A percentile compares a stretch with the other conserved stretches of the same genome.
These are phyloP conservation scores for Eufriesea mexicana DNA, from an alignment of 1,140 invertebrate species.

Conservation along the genomic window DNA sequence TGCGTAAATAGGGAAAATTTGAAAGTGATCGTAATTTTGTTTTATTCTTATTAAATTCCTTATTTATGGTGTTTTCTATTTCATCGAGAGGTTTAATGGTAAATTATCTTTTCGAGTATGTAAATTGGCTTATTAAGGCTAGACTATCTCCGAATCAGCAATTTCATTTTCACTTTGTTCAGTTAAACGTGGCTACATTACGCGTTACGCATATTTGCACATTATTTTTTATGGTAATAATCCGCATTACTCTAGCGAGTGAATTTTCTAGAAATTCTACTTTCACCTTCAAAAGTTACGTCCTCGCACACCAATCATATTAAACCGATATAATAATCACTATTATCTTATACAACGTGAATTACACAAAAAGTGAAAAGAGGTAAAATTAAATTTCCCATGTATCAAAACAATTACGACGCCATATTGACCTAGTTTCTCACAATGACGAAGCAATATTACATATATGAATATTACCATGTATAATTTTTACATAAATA, in stretches of 20 bases:
- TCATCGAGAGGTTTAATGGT: neutral
- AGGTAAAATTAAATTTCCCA: too few relatives aligned
- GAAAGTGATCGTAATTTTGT: too few relatives aligned
- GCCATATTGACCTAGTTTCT: too few relatives aligned
- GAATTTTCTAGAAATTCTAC: neutral
- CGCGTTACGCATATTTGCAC: neutral
- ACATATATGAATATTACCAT: too few relatives aligned
- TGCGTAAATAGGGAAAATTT: too few relatives aligned
- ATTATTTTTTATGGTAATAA: neutral
- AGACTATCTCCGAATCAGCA: neutral
- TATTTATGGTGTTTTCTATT: neutral
- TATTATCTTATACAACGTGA: neutral
- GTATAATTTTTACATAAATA: too few relatives aligned
- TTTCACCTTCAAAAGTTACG: conserved; percentile 5
- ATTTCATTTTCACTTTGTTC: neutral
- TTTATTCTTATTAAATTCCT: neutral
- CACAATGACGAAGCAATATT: too few relatives aligned
- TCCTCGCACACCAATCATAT: neutral
- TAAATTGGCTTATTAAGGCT: neutral
- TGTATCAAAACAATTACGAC: too few relatives aligned
- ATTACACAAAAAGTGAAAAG: neutral
- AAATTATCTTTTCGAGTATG: too few relatives aligned
- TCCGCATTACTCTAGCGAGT: neutral
- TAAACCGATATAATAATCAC: neutral
- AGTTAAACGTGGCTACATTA: neutral